These are phyloP conservation scores for Hyposmocoma kahamanoa DNA, from an alignment of 1,140 invertebrate genomes.

Conservation along the genomic window DNA sequence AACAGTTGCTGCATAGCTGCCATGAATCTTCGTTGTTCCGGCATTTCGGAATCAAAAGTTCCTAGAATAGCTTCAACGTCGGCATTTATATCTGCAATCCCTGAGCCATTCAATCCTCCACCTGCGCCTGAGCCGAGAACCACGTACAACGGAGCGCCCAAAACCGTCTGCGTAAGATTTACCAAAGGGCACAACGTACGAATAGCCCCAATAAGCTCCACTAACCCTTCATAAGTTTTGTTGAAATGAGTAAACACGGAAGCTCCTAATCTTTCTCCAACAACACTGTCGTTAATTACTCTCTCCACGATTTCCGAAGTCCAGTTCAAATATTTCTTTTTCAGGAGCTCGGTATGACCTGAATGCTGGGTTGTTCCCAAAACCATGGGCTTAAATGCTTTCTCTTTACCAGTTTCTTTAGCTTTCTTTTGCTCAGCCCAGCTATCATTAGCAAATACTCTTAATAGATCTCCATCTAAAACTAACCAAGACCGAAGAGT, in stretches of 20 bases:
- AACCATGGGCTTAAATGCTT: slow-evolving; percentile 74
- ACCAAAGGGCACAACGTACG: slow-evolving; percentile 86
- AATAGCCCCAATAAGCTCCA: slow-evolving; percentile 84
- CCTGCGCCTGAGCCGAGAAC: slow-evolving; percentile 68
- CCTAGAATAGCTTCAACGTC: slow-evolving; percentile 85
- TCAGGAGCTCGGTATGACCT: slow-evolving; percentile 75
- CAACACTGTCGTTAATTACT: slow-evolving; percentile 77
- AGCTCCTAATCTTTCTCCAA: slow-evolving; percentile 76
- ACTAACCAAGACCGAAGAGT: slow-evolving; percentile 83
- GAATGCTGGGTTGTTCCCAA: slow-evolving; percentile 84
- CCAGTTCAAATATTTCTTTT: slow-evolving; percentile 76
- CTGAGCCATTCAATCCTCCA: slow-evolving; percentile 25
- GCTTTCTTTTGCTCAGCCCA: slow-evolving; percentile 70
- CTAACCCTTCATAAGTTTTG: slow-evolving; percentile 78
- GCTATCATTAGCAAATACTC: slow-evolving; percentile 76
- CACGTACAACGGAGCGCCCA: slow-evolving; percentile 82
- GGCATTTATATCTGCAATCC: slow-evolving; percentile 39
- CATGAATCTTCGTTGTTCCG: slow-evolving; percentile 82
- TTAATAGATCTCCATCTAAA: slow-evolving; percentile 80
- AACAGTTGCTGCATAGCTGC: slow-evolving; percentile 87
- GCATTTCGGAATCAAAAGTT: slow-evolving; percentile 79
- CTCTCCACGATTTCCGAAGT: slow-evolving; percentile 76
- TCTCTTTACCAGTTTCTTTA: slow-evolving; percentile 50
- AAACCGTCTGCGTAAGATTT: slow-evolving; percentile 74
- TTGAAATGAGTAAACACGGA: slow-evolving; percentile 79